Evolutionary conservation across 2,888 invertebrate genomes (phyloP), one percentile per base, ranked within the genome.

Genomic region (Polydrusus tereticollis): DNA sequence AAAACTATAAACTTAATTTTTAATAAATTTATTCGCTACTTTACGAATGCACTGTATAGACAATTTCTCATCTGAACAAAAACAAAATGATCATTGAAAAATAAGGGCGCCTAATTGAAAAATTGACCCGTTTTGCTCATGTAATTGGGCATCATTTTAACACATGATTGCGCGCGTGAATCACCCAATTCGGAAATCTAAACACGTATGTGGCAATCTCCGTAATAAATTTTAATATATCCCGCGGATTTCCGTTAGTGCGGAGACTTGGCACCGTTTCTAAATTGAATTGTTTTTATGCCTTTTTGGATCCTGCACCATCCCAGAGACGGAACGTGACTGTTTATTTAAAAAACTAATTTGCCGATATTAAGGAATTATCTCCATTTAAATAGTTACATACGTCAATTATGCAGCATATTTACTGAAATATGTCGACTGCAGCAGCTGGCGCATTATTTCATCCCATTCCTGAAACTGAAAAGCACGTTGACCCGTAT

Each of bases 181-280:
- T 65, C 65, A 65, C 20, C 55, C 41, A 52, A 55, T 55, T 52
- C 65, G 20, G 36, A 26, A 67, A 43, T 47, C 67, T 20, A 58
- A 16, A n/a, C 67, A 67, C 67, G 67, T 59, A 66, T 57, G 16
- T 58, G 26, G 43, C 58, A 67, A 67, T 67, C 47, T 67, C 33
- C 67, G 57, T 58, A 58, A 58, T 67, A 67, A 67, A 67, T 67
- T 67, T 58, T 47, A 59, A 67, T 45, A 36, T 59, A 45, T 67
- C 67, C 67, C 67, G 67, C 67, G 67, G 67, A 67, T 67, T 67
- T 67, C 67, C 67, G 67, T 67, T 67, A 43, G 47, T 45, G 58
- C 14, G 65, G 65, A 65, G 55, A 57, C 57, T 55, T 65, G 65
- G 57, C 65, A 55, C 43, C 55, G n/a, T 55, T 65, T 65, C 55